Evolutionary conservation across 2,797 vertebrate genomes (phyloP).

Genomic region (Pygocentrus nattereri): DNA sequence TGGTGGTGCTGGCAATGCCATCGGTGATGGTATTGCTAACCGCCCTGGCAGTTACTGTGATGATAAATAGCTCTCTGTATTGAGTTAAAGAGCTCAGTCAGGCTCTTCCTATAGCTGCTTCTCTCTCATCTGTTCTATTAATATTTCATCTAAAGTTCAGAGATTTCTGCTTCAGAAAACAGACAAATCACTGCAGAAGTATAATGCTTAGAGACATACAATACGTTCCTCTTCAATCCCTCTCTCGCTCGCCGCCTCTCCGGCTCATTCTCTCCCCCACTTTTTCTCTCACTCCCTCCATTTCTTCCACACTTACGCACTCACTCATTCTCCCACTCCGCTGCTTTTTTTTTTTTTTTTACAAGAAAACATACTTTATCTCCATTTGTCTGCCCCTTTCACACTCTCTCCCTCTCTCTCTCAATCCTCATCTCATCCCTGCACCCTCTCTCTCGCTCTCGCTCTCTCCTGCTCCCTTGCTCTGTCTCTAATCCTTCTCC

Average conservation of each 20-base stretch:
- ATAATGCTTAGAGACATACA: not conserved
- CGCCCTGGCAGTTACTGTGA: not conserved
- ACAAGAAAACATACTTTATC: conserved; percentile 1
- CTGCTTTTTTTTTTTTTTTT: not conserved
- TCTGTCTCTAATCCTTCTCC: too few species aligned
- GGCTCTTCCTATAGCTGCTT: not conserved
- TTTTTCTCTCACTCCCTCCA: not conserved
- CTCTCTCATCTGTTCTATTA: conserved; percentile 55
- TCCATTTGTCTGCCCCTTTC: not conserved
- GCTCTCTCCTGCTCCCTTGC: not conserved
- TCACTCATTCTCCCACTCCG: not conserved
- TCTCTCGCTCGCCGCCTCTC: not conserved
- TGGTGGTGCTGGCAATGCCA: too few species aligned
- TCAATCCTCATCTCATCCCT: not conserved
- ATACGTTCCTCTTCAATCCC: not conserved
- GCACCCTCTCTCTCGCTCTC: not conserved
- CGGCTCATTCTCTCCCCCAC: not conserved
- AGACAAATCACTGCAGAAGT: not conserved
- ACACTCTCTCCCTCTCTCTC: not conserved
- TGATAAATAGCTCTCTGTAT: not conserved
- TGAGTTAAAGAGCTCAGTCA: not conserved
- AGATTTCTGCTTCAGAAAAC: conserved; percentile 75
- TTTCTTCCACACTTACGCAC: too few species aligned
- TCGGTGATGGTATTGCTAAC: too few species aligned
- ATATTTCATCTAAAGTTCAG: conserved; percentile 81